Conservation (phyloP, 30 jellyfish, hydroid and myxozoan species). For the Turritopsis dohrnii region DNA sequence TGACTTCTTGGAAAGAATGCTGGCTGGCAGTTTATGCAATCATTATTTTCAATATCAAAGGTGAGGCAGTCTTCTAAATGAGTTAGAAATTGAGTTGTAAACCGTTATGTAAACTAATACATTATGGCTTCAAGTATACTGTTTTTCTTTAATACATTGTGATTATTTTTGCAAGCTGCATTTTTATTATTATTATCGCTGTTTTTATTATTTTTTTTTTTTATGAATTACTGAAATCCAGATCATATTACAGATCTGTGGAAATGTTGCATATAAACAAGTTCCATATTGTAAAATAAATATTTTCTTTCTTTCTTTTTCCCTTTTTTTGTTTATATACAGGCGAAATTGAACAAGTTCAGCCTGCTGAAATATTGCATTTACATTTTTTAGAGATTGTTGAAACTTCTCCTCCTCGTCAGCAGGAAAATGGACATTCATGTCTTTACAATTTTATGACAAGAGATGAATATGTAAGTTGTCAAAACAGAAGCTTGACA, state of each 20-base stretch:
- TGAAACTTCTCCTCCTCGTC: neutral
- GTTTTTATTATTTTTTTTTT: too few species aligned
- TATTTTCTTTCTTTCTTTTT: neutral
- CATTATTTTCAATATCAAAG: neutral
- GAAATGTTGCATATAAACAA: too few species aligned
- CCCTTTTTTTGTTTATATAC: neutral
- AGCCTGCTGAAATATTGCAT: neutral
- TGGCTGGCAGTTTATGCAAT: neutral
- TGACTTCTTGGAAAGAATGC: neutral
- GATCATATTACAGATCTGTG: too few species aligned
- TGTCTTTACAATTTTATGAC: neutral
- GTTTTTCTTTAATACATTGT: too few species aligned
- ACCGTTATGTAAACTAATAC: neutral
- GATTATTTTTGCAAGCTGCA: too few species aligned
- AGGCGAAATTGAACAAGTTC: neutral
- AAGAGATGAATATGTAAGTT: neutral
- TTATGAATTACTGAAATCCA: too few species aligned
- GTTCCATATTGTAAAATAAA: too few species aligned
- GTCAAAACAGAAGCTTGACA: neutral
- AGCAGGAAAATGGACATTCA: neutral
- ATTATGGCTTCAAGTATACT: too few species aligned
- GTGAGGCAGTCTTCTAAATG: neutral
- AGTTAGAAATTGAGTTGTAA: neutral
- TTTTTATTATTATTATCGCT: too few species aligned
- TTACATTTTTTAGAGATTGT: neutral